These are phyloP conservation scores for Theristicus caerulescens DNA, from an alignment of 2,113 vertebrate genomes.

Conservation along the genomic window DNA sequence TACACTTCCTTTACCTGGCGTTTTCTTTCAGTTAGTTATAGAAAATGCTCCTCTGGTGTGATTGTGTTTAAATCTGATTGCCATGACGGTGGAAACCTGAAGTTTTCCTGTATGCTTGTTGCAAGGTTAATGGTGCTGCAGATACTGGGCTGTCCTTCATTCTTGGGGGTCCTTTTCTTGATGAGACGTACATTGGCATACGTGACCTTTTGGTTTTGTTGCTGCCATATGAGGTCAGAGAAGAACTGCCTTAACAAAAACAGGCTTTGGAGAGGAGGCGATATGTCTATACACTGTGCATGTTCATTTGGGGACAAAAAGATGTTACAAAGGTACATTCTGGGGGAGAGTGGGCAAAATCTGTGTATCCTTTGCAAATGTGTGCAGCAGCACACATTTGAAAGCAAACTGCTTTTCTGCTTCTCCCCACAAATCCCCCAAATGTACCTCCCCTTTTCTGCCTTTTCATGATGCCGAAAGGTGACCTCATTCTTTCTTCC, in stretches of 20 bases:
- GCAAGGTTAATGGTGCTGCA: background rate
- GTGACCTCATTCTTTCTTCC: background rate
- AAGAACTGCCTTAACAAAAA: background rate
- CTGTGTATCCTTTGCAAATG: background rate
- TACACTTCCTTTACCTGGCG: background rate
- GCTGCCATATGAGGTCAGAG: background rate
- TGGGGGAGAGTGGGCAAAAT: background rate
- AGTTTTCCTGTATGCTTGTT: rapidly evolving
- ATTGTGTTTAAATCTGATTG: background rate
- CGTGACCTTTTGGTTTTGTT: background rate
- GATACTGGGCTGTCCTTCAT: rapidly evolving
- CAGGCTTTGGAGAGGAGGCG: background rate
- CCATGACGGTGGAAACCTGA: background rate
- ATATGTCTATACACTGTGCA: rapidly evolving
- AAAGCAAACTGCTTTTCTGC: background rate
- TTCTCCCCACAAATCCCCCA: background rate
- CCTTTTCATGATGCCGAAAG: background rate
- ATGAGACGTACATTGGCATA: rapidly evolving
- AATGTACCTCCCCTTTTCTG: background rate
- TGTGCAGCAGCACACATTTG: background rate
- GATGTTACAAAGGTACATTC: background rate
- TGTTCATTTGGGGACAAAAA: background rate
- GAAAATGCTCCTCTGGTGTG: background rate
- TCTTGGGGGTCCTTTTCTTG: background rate
- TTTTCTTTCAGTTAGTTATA: background rate